A percentile compares a stretch with the other conserved stretches of the same genome.
These are phyloP conservation scores for Pollicipes pollicipes DNA, from an alignment of 1,140 invertebrate genomes.

Conservation along the genomic window DNA sequence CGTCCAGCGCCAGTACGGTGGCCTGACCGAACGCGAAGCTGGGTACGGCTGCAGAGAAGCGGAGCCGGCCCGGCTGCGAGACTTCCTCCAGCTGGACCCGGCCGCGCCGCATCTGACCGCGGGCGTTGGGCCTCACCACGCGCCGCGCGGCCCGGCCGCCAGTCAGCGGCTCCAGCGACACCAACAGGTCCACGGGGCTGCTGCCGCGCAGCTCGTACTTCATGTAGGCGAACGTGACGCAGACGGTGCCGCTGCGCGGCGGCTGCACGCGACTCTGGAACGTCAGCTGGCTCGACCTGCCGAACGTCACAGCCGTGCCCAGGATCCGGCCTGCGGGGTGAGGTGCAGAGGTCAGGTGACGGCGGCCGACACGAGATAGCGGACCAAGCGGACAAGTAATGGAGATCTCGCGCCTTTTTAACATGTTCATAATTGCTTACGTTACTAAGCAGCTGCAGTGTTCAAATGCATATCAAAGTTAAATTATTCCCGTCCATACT, in stretches of 20 bases:
- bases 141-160: too few relatives aligned
- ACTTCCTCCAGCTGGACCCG: neutral
- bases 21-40: neutral
- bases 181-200: neutral
- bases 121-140: neutral
- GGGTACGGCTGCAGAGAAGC: neutral
- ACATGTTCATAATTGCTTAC: too few relatives aligned
- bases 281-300: neutral
- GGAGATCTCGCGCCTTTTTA: too few relatives aligned
- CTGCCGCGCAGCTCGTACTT: neutral
- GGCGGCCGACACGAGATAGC: too few relatives aligned
- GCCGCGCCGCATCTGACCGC: neutral
- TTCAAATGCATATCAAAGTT: too few relatives aligned
- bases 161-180: neutral
- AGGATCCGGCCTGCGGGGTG: neutral
- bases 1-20: neutral
- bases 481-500: too few relatives aligned
- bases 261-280: neutral
- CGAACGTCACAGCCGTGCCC: neutral
- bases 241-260: neutral
- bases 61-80: neutral
- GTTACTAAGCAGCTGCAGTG: too few relatives aligned
- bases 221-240: neutral
- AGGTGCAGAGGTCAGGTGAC: too few relatives aligned
- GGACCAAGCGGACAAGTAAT: too few relatives aligned